Base-by-base conservation (phyloP, 2,113 vertebrate species). In the Calyptomena viridis region DNA sequence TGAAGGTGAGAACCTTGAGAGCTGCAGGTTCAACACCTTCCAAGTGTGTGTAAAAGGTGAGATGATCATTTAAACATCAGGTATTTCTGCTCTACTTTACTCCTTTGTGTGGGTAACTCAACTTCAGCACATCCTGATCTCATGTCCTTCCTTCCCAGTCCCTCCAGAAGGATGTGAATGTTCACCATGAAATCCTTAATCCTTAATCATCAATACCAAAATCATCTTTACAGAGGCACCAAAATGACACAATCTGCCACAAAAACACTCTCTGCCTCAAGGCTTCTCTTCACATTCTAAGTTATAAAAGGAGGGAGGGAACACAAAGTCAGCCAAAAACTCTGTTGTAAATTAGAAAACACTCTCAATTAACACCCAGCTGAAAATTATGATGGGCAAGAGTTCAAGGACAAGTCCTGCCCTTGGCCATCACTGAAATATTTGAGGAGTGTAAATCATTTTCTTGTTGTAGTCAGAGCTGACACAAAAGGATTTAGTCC, bases 41-140 rank as follows among this genome's bases (percentile, higher is more conserved):
- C 47, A 39, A 3, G 37, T 0, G 19, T 5, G 30, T 1, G 2
- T 2, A 14, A 33, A 31, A 28, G 16, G 44, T 20, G 64, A 71
- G 8, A 47, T 14, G 23, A 24, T 30, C 9, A 3, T 7, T 42
- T 3, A 56, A 58, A 46, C 60, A 35, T 4, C 37, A 53, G 39
- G 14, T 23, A 15, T 22, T 67, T 77, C 52, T 14, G 5, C 14
- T 69, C 49, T 20, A 52, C 25, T 52, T 71, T 44, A 44, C 42
- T 44, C 42, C 42, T 15, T 14, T 44, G 16, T 2, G 20, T 37
- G 64, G 37, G 40, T 56, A 90, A 12, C 24, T 53, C 75, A 73
- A 8, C 63, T n/a, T 28, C 35, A 27, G 30, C 22, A 60, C 30
- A 1, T 9, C 18, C 3, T 30, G 9, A 67, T 20, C 55, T 81